Evolutionary conservation across 2,113 vertebrate species (phyloP).

Genomic region (Gallinago undulata): DNA sequence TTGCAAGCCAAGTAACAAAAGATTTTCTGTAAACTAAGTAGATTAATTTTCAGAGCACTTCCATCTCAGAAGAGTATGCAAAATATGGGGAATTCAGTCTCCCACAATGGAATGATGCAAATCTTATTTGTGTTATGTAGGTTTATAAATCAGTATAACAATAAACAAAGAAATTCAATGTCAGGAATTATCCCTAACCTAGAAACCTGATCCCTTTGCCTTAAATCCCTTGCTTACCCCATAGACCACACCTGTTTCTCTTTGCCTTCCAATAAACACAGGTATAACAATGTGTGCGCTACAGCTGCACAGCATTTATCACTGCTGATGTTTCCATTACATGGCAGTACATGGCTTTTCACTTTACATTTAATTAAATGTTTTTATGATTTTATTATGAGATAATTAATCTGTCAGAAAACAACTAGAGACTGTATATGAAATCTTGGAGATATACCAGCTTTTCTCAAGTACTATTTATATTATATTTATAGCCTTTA

Average conservation of each 20-base stretch:
- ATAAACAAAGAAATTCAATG: constrained; percentile 16
- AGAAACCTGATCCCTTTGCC: not conserved
- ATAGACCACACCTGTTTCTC: not conserved
- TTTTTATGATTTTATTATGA: constrained; percentile 15
- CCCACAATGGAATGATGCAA: not conserved
- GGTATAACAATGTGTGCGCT: not conserved
- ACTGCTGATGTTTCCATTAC: constrained; percentile 7
- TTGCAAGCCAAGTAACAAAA: not conserved
- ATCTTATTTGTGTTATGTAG: not conserved
- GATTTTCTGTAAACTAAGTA: not conserved
- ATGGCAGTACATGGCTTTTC: not conserved
- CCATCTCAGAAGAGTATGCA: not conserved
- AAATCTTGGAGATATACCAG: not conserved
- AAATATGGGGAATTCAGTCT: not conserved
- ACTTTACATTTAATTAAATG: constrained; percentile 37
- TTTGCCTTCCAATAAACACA: not conserved
- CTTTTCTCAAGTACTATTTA: constrained; percentile 7
- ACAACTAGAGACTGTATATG: not conserved
- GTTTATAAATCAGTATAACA: not conserved
- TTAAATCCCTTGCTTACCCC: not conserved
- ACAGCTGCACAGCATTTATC: not conserved
- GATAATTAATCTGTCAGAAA: constrained; percentile 28
- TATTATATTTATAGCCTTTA: constrained; percentile 5
- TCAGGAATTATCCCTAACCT: not conserved
- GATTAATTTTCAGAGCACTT: not conserved